phyloP scores from a whole-genome alignment of 2,888 invertebrate genomes.

The Baronia brevicornis region DNA sequence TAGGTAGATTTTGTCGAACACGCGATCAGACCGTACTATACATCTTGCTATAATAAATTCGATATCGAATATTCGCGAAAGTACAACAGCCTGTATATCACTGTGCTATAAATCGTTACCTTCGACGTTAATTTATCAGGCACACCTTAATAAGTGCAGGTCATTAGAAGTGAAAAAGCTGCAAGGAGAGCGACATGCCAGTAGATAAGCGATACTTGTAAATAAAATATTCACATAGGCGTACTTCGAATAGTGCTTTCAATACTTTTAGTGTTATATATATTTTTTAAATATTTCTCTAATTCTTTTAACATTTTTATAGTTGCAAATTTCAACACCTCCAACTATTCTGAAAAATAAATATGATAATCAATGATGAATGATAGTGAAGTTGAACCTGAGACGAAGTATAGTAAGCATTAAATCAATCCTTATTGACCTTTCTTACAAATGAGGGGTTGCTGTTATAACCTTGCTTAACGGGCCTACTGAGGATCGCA shows the following conservation, averaged over 20 bases:
- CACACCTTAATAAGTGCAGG: slow-evolving; percentile 8
- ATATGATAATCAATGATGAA: no score
- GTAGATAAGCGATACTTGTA: slow-evolving; percentile 5
- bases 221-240: no score
- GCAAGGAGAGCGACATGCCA: slow-evolving; percentile 12
- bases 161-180: slow-evolving; percentile 12
- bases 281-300: background rate
- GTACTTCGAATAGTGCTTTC: background rate
- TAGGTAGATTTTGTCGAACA: slow-evolving; percentile 63
- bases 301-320: no score
- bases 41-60: background rate
- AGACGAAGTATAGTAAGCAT: no score
- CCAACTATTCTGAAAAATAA: no score
- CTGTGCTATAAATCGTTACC: slow-evolving; percentile 3
- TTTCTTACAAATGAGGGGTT: no score
- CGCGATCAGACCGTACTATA: slow-evolving; percentile 49
- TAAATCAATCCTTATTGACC: no score
- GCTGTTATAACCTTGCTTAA: no score
- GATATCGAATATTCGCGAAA: slow-evolving; percentile 33
- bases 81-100: slow-evolving; percentile 19
- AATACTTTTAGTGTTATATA: background rate
- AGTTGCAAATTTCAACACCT: no score
- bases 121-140: slow-evolving; percentile 7
- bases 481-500: no score
- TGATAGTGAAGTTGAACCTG: no score